These are phyloP conservation scores for Saxidomus purpurata DNA, from an alignment of 1,140 invertebrate genomes.

Conservation along the genomic window DNA sequence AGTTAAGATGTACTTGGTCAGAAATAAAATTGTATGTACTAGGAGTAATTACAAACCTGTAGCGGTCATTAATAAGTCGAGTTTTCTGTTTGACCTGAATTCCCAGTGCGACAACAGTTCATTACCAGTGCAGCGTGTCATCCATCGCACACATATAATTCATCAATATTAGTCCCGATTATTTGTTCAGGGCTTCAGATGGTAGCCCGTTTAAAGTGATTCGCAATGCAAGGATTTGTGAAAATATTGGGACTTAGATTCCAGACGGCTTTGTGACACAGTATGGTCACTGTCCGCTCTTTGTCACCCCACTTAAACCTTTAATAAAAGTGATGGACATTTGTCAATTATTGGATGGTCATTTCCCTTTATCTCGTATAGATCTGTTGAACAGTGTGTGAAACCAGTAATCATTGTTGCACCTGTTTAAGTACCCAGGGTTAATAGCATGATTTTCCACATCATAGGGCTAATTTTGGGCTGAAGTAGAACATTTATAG, in stretches of 20 bases:
- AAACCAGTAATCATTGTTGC: not conserved
- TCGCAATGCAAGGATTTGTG: too few relatives aligned
- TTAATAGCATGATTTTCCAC: not conserved
- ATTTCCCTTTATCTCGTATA: not conserved
- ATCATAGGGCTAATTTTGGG: not conserved
- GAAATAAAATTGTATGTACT: too few relatives aligned
- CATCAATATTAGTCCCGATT: not conserved
- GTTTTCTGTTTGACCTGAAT: not conserved
- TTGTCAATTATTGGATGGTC: slow-evolving; percentile 11
- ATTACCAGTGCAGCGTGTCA: not conserved
- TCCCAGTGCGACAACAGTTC: not conserved
- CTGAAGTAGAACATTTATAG: not conserved
- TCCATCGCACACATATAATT: not conserved
- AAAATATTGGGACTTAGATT: too few relatives aligned
- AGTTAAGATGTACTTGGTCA: too few relatives aligned
- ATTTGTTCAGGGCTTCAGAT: not conserved
- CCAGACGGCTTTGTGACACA: too few relatives aligned
- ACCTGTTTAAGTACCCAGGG: not conserved
- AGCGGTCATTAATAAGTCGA: not conserved
- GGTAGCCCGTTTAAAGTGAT: too few relatives aligned
- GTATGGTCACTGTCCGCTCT: too few relatives aligned
- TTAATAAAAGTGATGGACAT: not conserved
- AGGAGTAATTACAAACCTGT: not conserved
- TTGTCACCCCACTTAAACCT: too few relatives aligned
- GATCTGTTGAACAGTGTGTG: not conserved